Evolutionary conservation across 2,888 invertebrate species (phyloP).

Genomic region (Apotomis turbidana): DNA sequence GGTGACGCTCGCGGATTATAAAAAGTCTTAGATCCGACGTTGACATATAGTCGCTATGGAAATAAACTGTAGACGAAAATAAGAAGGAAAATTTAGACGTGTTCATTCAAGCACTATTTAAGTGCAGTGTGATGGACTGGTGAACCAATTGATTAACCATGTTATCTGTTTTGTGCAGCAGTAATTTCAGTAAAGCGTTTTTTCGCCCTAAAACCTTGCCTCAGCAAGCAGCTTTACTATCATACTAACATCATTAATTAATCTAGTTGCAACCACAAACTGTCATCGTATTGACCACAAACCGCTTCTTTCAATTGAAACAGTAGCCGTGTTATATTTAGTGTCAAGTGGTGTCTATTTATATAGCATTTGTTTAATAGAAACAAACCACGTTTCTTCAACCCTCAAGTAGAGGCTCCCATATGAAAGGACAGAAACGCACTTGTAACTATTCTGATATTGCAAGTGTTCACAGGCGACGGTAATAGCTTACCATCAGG

Average conservation of each 20-base stretch:
- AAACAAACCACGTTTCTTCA: too few relatives aligned
- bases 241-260: not conserved
- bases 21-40: conserved; percentile 33
- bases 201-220: too few relatives aligned
- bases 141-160: too few relatives aligned
- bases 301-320: not conserved
- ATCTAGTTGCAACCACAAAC: not conserved
- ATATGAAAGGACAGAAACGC: too few relatives aligned
- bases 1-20: conserved; percentile 33
- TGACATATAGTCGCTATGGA: conserved; percentile 31
- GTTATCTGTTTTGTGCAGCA: too few relatives aligned
- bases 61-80: conserved; percentile 18
- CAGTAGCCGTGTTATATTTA: not conserved
- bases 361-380: too few relatives aligned
- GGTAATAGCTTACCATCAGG: too few relatives aligned
- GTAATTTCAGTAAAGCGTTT: too few relatives aligned
- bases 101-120: not conserved
- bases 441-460: too few relatives aligned
- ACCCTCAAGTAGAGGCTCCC: too few relatives aligned
- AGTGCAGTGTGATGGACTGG: too few relatives aligned
- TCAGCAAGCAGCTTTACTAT: not conserved
- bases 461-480: too few relatives aligned
- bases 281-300: not conserved
- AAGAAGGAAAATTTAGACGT: not conserved
- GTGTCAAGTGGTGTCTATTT: not conserved